A percentile compares a stretch with the other conserved stretches of the same genome.
phyloP scores from a whole-genome alignment of 2,888 invertebrate species.

The Tetanocera ferruginea region DNA sequence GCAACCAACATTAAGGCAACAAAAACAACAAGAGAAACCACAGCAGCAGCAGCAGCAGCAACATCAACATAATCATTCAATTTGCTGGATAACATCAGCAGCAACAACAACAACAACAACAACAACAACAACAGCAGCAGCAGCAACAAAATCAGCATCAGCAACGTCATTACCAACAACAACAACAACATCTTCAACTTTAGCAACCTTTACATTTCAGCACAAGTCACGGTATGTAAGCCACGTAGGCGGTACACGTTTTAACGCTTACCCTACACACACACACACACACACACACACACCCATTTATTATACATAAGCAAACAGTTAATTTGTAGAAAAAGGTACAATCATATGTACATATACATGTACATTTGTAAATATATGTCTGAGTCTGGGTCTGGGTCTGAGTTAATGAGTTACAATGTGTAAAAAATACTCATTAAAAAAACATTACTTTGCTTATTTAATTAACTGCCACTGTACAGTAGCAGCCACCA shows the following conservation, averaged over 20 bases:
- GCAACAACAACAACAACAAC: constrained; percentile 49
- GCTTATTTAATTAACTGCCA: constrained; percentile 21
- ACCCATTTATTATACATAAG: background rate
- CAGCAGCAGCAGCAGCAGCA: constrained; percentile 1
- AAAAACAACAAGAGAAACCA: background rate
- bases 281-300: background rate
- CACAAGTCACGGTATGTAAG: background rate
- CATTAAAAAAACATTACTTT: constrained; percentile 7
- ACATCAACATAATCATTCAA: constrained; percentile 37
- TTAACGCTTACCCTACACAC: constrained; percentile 47
- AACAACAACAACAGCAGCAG: constrained; percentile 34
- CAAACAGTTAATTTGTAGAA: background rate
- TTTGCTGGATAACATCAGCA: constrained; percentile 23
- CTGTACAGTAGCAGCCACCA: background rate
- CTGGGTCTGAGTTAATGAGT: constrained; percentile 24
- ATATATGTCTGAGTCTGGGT: background rate
- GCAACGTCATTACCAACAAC: constrained; percentile 4
- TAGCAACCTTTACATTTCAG: background rate
- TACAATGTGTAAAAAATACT: background rate
- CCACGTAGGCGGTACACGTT: constrained; percentile 56
- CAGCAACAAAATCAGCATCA: constrained; percentile 21
- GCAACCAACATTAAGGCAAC: constrained; percentile 27
- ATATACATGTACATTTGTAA: background rate
- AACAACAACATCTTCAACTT: constrained; percentile 9
- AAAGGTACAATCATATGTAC: too few relatives aligned